Evolutionary conservation across 2,797 vertebrate genomes (phyloP), one percentile per base, ranked within the genome.

Genomic region (Pampus argenteus): DNA sequence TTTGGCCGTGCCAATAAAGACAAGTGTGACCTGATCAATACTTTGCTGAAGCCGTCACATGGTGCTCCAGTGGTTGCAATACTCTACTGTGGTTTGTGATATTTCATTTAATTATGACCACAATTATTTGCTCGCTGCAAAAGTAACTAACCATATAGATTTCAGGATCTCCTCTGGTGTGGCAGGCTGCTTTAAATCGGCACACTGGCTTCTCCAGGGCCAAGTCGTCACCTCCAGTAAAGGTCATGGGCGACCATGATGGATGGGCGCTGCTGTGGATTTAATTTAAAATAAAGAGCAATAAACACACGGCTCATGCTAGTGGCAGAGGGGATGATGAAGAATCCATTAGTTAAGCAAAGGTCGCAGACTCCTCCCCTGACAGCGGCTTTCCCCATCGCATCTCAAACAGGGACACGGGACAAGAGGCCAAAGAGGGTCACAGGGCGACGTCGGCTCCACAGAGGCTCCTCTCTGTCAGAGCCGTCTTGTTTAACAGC

Each of bases 271-370:
- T 83, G 79, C 85, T 82, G 76, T 83, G 89, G 64, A 89, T 95
- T 94, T 94, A 91, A 95, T 94, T 94, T 92, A 93, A 94, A 93
- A 93, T 92, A 85, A 94, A 93, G 89, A 92, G 85, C 91, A 94
- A 93, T 95, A 94, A 93, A 92, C 81, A 79, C 68, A 64, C 76
- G 84, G 79, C 86, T 79, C 84, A 77, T 64, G 74, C 90, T 89
- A 71, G 74, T 76, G 67, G 72, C 74, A 84, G 38, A 23, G 86
- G 48, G 90, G 87, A 92, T 90, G 92, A 93, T 93, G 91, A 90
- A 94, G 88, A 84, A 92, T 74, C 89, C 93, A 92, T 95, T 94
- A 93, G 90, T 92, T 95, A 95, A 95, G 89, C 82, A 95, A 96
- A 96, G 95, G 95, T 96, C 94, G 91, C 73, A 11, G n/a, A 74